Evolutionary conservation across 2,888 invertebrate species (phyloP), one percentile per base, ranked within the genome.

Genomic region (Oligia strigilis): DNA sequence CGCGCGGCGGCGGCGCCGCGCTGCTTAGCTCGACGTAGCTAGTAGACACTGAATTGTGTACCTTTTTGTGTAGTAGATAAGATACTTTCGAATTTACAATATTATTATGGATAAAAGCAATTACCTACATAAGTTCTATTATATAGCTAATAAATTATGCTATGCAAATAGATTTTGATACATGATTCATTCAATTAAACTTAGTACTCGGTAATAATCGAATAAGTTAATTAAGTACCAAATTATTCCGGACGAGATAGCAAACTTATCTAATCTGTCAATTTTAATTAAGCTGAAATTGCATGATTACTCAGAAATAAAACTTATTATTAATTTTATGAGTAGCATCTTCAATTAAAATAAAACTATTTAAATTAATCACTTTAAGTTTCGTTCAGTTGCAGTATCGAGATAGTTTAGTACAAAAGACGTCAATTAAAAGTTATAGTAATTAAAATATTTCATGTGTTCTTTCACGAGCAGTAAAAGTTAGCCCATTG

Each of bases 271-370:
- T 43, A n/a, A 62, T 60, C 46, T 74, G 52, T 58, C 66, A 66
- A 29, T 77, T 77, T 66, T 58, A 81, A 84, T 81, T 72, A 76
- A 14, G 5, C 69, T 60, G 75, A 67, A 36, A 23, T 74, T 64
- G 64, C 66, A 64, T 71, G 72, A 77, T 64, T 62, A 43, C 64
- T 85, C 29, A 69, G 14, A 81, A 75, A 69, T 36, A 2, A 75
- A 82, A 75, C n/a, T 52, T 55, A 69, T 82, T 65, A 74, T 71
- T 55, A 60, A 72, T 69, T 67, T 52, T 43, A 19, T 17, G n/a
- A 69, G 62, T 11, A 58, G 14, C n/a, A 60, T 66, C 43, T 73
- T 64, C 14, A 58, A 58, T 11, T 52, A 70, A 9, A 83, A 60
- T 23, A 65, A 13, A 78, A 71, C 46, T 46, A 73, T 71, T 78